These are phyloP conservation scores for Anodontia alba DNA, from an alignment of 2,888 invertebrate species.

Conservation along the genomic window DNA sequence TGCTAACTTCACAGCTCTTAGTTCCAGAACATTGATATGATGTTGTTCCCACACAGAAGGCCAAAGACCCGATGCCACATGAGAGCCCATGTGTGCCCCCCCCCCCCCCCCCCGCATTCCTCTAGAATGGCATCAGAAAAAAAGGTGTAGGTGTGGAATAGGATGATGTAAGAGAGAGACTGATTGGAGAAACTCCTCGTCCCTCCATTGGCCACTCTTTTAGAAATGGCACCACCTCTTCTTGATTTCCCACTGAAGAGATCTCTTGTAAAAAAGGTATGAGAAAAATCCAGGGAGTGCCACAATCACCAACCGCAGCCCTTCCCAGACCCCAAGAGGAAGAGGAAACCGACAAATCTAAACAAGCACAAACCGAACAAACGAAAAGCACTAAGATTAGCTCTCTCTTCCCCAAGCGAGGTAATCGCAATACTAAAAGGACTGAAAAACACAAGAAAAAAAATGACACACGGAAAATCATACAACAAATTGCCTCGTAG, in stretches of 20 bases:
- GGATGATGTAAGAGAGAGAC: not conserved
- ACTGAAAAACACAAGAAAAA: not conserved
- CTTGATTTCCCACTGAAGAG: conserved; percentile 2
- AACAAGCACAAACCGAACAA: not conserved
- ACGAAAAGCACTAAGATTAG: not conserved
- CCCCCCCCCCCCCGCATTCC: too few species aligned
- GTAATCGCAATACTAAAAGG: not conserved
- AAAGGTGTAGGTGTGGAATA: not conserved
- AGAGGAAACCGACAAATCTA: not conserved
- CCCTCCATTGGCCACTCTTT: not conserved
- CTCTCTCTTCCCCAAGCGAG: too few species aligned
- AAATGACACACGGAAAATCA: not conserved
- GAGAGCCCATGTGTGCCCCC: too few species aligned
- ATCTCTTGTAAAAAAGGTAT: too few species aligned
- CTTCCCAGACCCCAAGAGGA: not conserved
- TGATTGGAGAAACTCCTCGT: not conserved
- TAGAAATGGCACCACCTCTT: not conserved
- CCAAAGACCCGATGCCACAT: too few species aligned
- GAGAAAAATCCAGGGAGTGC: too few species aligned
- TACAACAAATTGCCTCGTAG: too few species aligned
- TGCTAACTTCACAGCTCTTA: not conserved
- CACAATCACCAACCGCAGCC: too few species aligned
- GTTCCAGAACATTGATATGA: not conserved
- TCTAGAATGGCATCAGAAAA: too few species aligned
- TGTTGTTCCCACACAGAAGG: not conserved